Conservation (phyloP, 2,797 vertebrate genomes). For the Sebastes goodei region DNA sequence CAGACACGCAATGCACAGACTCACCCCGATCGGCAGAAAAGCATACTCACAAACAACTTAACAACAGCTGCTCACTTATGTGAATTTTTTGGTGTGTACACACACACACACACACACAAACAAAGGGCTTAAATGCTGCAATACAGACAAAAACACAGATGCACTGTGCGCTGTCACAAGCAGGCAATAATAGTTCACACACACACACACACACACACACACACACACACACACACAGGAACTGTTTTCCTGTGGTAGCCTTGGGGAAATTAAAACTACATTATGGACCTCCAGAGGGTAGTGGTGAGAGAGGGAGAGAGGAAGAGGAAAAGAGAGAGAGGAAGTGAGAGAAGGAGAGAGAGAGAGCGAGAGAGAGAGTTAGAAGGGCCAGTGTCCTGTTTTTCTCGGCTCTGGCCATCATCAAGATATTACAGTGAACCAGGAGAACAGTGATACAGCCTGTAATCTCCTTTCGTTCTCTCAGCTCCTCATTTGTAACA, state of each 20-base stretch:
- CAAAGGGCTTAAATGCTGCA: constrained; percentile 56
- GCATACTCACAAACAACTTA: constrained; percentile 23
- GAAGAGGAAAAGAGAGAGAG: constrained; percentile 63
- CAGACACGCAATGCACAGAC: neutral
- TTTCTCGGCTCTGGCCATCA: constrained; percentile 66
- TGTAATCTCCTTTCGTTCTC: constrained; percentile 14
- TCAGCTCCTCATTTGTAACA: neutral
- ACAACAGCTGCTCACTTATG: constrained; percentile 72
- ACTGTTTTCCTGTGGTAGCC: constrained; percentile 86
- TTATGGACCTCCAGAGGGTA: constrained; percentile 85
- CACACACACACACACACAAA: constrained; percentile 23
- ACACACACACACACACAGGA: constrained; percentile 53
- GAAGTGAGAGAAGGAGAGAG: neutral
- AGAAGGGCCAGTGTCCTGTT: constrained; percentile 74
- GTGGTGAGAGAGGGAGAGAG: constrained; percentile 70
- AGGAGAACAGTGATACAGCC: constrained; percentile 10
- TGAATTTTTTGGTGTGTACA: constrained; percentile 23
- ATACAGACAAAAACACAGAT: constrained; percentile 63
- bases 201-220: neutral
- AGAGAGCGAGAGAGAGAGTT: neutral
- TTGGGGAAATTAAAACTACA: constrained; percentile 89
- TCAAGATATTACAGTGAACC: constrained; percentile 37
- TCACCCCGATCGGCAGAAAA: constrained; percentile 16
- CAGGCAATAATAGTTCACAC: constrained; percentile 69
- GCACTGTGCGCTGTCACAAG: constrained; percentile 60